A percentile compares a stretch with the other conserved stretches of the same genome.
These are phyloP conservation scores for Dioctria rufipes DNA, from an alignment of 2,888 invertebrate genomes.

Conservation along the genomic window DNA sequence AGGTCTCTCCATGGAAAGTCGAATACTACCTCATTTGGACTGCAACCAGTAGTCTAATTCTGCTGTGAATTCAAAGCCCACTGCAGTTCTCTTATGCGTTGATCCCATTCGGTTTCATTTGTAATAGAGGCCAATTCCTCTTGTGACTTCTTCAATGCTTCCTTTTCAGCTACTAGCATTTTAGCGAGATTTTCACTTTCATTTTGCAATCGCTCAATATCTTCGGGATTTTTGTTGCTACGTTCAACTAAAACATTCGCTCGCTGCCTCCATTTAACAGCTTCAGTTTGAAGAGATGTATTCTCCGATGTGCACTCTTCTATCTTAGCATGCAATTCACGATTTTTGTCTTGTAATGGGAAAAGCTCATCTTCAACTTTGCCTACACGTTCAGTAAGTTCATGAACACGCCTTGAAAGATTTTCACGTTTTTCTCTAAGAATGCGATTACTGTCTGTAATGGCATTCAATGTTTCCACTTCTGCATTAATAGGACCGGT, in stretches of 20 bases:
- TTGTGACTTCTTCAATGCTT: constrained; percentile 77
- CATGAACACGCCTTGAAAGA: constrained; percentile 77
- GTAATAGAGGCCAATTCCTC: too few relatives aligned
- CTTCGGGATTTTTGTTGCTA: constrained; percentile 92
- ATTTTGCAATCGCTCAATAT: constrained; percentile 87
- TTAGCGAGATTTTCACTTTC: constrained; percentile 87
- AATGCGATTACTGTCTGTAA: constrained; percentile 93
- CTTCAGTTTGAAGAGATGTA: constrained; percentile 83
- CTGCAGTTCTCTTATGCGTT: too few relatives aligned
- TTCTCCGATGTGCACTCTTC: constrained; percentile 85
- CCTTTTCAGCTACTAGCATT: constrained; percentile 83
- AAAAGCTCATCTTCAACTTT: constrained; percentile 80
- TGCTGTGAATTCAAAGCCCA: too few relatives aligned
- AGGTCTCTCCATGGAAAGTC: too few relatives aligned
- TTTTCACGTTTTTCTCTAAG: constrained; percentile 88
- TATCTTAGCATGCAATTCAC: constrained; percentile 79
- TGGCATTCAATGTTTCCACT: constrained; percentile 91
- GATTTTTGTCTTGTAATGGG: constrained; percentile 84
- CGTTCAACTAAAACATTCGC: constrained; percentile 91
- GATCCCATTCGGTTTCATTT: too few relatives aligned
- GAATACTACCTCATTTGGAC: too few relatives aligned
- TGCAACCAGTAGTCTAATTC: too few relatives aligned
- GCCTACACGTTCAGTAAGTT: constrained; percentile 77
- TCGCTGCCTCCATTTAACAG: constrained; percentile 87
- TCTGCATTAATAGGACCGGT: too few relatives aligned